phyloP scores from a whole-genome alignment of 2,113 vertebrate genomes.

The Microtus ochrogaster region DNA sequence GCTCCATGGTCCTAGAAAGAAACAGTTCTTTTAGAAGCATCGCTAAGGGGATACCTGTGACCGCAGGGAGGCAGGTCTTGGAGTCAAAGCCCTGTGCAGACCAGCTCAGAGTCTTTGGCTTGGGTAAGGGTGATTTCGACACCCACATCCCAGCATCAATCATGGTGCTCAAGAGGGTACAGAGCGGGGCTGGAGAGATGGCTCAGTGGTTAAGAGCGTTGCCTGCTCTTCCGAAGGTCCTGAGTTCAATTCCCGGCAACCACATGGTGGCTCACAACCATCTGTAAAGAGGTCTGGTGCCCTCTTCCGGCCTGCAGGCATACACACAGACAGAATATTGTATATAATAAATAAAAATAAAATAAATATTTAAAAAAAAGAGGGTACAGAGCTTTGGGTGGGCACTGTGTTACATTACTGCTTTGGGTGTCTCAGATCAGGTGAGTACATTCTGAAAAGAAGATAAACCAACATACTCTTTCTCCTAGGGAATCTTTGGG shows the following conservation, averaged over 20 bases:
- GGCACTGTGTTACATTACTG: no score
- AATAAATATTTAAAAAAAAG: no score
- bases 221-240: no score
- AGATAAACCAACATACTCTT: background rate
- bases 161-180: accelerated
- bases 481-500: background rate
- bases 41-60: background rate
- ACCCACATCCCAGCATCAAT: background rate
- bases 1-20: background rate
- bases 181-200: no score
- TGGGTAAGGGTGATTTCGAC: background rate
- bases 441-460: background rate
- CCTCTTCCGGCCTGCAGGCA: no score
- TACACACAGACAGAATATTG: no score
- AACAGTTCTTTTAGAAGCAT: background rate
- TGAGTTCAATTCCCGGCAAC: no score
- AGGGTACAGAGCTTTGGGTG: background rate
- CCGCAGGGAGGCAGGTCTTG: background rate
- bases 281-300: no score
- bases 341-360: no score
- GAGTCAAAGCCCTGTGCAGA: background rate
- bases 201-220: no score
- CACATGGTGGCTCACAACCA: no score
- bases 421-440: background rate
- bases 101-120: background rate